These are phyloP conservation scores for Hirudo medicinalis DNA, from an alignment of 1,140 invertebrate genomes.

Conservation along the genomic window DNA sequence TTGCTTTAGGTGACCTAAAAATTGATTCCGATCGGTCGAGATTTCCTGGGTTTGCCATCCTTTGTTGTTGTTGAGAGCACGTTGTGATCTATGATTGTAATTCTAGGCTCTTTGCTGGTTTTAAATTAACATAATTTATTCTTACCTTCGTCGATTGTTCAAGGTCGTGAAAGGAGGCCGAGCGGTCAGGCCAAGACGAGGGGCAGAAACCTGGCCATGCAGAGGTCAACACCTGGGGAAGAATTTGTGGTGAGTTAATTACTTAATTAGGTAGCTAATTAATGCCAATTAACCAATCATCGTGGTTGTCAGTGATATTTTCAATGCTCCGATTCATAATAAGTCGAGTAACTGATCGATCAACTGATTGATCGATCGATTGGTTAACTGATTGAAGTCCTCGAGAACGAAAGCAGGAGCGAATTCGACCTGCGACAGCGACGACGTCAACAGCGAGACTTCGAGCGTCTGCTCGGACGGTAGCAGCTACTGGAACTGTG, in stretches of 20 bases:
- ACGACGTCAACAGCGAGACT: slow-evolving; percentile 67
- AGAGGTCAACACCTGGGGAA: slow-evolving; percentile 4
- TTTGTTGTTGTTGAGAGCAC: too few relatives aligned
- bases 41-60: too few relatives aligned
- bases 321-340: background rate
- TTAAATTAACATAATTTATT: too few relatives aligned
- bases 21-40: too few relatives aligned
- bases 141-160: too few relatives aligned
- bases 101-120: too few relatives aligned
- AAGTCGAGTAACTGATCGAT: background rate
- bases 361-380: background rate
- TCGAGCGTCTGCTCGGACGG: slow-evolving; percentile 81
- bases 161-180: too few relatives aligned
- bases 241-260: slow-evolving; percentile 3
- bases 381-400: background rate
- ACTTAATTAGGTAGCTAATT: background rate
- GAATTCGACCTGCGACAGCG: slow-evolving; percentile 50
- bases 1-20: background rate
- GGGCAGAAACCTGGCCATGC: background rate
- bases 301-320: background rate
- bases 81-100: too few relatives aligned
- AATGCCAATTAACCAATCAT: background rate
- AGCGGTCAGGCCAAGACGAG: too few relatives aligned
- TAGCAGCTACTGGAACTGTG: slow-evolving; percentile 16
- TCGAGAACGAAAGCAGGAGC: background rate